phyloP scores from a whole-genome alignment of 1,140 invertebrate genomes.

The Procambarus virginalis region DNA sequence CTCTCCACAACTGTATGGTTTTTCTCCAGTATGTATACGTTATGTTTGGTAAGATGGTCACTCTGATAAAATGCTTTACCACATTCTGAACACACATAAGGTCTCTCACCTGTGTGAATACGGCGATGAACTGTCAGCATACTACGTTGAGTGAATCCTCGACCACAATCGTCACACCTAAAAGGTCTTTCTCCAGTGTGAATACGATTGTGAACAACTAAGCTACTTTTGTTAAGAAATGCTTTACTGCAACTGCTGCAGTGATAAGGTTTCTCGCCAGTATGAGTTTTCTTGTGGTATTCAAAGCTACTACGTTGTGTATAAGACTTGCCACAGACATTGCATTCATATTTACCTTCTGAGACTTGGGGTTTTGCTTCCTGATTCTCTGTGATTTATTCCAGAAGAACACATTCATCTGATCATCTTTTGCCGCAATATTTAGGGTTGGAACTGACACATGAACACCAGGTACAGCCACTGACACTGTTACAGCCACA shows the following conservation, averaged over 20 bases:
- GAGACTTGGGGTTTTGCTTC: constrained; percentile 11
- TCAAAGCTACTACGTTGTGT: constrained; percentile 63
- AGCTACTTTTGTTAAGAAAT: constrained; percentile 73
- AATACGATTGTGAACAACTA: constrained; percentile 80
- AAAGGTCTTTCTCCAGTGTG: constrained; percentile 76
- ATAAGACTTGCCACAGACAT: constrained; percentile 73
- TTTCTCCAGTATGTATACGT: constrained; percentile 58
- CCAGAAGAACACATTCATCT: constrained; percentile 24
- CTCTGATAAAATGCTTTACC: constrained; percentile 62
- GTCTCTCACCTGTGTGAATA: constrained; percentile 91
- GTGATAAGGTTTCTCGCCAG: constrained; percentile 73
- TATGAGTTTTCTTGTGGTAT: constrained; percentile 77
- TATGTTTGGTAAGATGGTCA: constrained; percentile 72
- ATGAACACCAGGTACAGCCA: constrained; percentile 19
- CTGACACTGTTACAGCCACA: constrained; percentile 21
- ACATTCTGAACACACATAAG: constrained; percentile 81
- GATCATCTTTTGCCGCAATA: constrained; percentile 1
- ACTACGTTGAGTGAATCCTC: constrained; percentile 79
- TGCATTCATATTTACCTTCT: constrained; percentile 47
- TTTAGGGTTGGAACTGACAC: constrained; percentile 20
- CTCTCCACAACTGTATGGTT: constrained; percentile 71
- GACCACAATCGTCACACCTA: constrained; percentile 73
- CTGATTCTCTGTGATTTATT: constrained; percentile 42
- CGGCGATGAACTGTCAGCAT: constrained; percentile 85
- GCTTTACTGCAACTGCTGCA: constrained; percentile 74